Percentiles rank a stretch among this genome's conserved stretches.
Conservation (phyloP, 2,797 vertebrate species). For the Bucorvus abyssinicus region DNA sequence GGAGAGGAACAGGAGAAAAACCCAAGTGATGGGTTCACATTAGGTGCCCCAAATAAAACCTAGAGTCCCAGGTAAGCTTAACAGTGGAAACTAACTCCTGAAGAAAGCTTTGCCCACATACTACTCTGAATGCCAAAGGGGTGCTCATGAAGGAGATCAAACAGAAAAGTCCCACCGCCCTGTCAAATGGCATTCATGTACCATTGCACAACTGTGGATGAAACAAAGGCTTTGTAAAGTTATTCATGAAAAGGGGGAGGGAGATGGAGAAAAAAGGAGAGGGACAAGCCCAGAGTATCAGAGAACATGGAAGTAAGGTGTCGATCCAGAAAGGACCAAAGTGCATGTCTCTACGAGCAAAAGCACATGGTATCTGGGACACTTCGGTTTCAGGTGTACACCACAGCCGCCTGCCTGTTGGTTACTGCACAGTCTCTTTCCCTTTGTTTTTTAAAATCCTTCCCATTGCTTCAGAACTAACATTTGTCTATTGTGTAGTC, state of each 20-base stretch:
- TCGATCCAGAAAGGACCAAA: background rate
- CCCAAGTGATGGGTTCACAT: background rate
- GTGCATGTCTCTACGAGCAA: fast-evolving
- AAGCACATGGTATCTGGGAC: background rate
- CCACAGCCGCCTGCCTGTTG: background rate
- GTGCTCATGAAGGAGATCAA: background rate
- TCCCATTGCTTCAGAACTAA: background rate
- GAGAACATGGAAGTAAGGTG: background rate
- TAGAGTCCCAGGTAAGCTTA: background rate
- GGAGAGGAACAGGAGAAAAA: background rate
- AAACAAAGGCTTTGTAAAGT: background rate
- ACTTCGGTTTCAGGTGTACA: fast-evolving
- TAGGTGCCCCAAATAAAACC: background rate
- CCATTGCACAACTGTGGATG: background rate
- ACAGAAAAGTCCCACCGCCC: background rate
- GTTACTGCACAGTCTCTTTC: background rate
- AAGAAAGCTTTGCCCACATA: background rate
- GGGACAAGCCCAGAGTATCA: background rate
- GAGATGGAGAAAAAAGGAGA: background rate
- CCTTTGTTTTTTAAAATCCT: background rate
- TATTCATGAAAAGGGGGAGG: background rate
- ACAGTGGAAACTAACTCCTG: background rate
- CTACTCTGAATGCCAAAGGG: background rate
- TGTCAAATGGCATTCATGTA: background rate
- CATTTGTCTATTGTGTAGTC: background rate